phyloP scores from a whole-genome alignment of 2,113 vertebrate genomes.

The Struthio camelus region DNA sequence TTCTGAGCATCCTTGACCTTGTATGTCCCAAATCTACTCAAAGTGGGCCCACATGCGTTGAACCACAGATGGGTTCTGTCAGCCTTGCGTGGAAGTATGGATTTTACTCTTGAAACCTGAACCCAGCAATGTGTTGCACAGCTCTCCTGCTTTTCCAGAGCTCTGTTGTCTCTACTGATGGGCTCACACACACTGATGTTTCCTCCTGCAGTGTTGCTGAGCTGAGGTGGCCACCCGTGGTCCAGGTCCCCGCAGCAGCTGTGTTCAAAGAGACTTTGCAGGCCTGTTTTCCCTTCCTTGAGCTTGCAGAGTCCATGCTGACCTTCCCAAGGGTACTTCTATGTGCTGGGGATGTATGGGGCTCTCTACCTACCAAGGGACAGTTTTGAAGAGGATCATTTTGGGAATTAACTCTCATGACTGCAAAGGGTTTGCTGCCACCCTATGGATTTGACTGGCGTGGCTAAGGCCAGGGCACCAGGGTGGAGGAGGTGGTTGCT shows the following conservation, averaged over 20 bases:
- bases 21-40: neutral
- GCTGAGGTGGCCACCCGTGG: neutral
- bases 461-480: conserved; percentile 12
- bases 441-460: conserved; percentile 49
- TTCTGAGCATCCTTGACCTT: neutral
- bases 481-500: neutral
- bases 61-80: neutral
- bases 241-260: neutral
- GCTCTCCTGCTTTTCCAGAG: neutral
- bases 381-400: neutral
- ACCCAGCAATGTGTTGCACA: neutral
- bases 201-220: rapidly evolving
- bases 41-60: neutral
- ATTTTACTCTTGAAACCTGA: neutral
- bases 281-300: neutral
- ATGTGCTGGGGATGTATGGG: neutral
- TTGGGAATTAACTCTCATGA: conserved; percentile 26
- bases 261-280: neutral
- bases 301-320: neutral
- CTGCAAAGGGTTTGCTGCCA: conserved; percentile 69
- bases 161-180: neutral
- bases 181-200: rapidly evolving
- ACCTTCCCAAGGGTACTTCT: neutral
- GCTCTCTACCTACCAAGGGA: neutral
- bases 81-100: neutral